These are phyloP conservation scores for Hystrix cristata DNA, from an alignment of 2,113 vertebrate genomes.

Conservation along the genomic window DNA sequence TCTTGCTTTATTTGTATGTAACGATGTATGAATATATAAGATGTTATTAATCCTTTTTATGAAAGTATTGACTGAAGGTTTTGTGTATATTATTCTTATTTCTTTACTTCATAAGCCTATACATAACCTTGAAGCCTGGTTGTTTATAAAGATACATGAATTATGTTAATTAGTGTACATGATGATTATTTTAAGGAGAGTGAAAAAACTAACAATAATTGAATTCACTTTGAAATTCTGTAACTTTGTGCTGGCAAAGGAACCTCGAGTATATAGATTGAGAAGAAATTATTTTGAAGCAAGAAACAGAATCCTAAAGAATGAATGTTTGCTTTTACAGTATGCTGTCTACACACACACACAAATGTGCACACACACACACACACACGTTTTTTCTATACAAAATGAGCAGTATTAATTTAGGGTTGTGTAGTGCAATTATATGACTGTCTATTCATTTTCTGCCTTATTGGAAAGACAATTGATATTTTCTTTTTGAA, in stretches of 20 bases:
- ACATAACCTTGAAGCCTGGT: neutral
- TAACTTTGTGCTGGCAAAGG: slow-evolving; percentile 54
- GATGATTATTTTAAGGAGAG: slow-evolving; percentile 34
- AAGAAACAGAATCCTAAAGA: neutral
- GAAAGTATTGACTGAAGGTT: neutral
- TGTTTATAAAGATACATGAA: slow-evolving; percentile 6
- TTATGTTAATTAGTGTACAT: slow-evolving; percentile 41
- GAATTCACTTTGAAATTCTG: slow-evolving; percentile 49
- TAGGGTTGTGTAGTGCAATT: neutral
- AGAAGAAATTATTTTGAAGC: slow-evolving; percentile 47
- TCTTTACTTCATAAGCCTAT: slow-evolving; percentile 29
- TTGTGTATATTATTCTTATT: slow-evolving; percentile 15
- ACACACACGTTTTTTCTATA: neutral
- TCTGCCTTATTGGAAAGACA: slow-evolving; percentile 28
- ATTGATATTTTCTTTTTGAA: slow-evolving; percentile 33
- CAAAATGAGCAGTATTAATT: slow-evolving; percentile 27
- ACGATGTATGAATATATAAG: neutral
- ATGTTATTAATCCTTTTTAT: neutral
- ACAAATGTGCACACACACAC: neutral
- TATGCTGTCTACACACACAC: neutral
- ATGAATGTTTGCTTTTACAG: neutral
- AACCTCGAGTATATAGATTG: slow-evolving; percentile 27
- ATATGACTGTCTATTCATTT: neutral
- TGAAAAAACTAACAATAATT: slow-evolving; percentile 5
- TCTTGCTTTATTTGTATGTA: neutral